Evolutionary conservation across 2,888 invertebrate species (phyloP).

Genomic region (Calameuta pallipes): DNA sequence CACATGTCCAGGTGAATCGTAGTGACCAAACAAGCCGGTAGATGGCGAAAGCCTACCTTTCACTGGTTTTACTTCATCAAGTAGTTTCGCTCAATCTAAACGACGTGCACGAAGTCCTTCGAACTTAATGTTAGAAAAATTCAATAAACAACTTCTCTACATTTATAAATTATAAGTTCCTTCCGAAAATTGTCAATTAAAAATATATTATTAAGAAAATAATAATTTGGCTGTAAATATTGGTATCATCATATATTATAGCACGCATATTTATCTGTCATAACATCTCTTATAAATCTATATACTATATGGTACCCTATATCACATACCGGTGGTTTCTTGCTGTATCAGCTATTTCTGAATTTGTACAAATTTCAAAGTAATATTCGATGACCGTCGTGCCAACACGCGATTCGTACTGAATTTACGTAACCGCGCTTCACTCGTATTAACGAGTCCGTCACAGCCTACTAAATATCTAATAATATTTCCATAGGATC

Average conservation of each 20-base stretch:
- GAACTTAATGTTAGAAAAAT: neutral
- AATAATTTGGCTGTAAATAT: neutral
- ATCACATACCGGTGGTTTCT: neutral
- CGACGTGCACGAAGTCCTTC: neutral
- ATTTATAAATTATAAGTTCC: neutral
- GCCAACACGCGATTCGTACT: neutral
- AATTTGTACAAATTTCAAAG: neutral
- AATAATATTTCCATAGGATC: neutral
- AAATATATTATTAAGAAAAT: neutral
- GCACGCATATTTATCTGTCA: neutral
- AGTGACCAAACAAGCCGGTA: slow-evolving; percentile 32
- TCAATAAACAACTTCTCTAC: neutral
- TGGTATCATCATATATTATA: neutral
- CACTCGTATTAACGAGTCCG: neutral
- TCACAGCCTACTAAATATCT: neutral
- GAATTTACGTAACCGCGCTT: neutral
- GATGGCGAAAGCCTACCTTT: slow-evolving; percentile 43
- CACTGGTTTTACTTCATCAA: neutral
- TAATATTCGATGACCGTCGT: neutral
- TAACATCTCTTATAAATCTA: neutral
- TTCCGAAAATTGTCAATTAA: neutral
- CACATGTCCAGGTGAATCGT: slow-evolving; percentile 18
- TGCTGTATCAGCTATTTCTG: neutral
- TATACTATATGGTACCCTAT: neutral
- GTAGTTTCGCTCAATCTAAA: neutral